Evolutionary conservation across 2,888 invertebrate species (phyloP), one percentile per base, ranked within the genome.

Genomic region (Pteria penguin): DNA sequence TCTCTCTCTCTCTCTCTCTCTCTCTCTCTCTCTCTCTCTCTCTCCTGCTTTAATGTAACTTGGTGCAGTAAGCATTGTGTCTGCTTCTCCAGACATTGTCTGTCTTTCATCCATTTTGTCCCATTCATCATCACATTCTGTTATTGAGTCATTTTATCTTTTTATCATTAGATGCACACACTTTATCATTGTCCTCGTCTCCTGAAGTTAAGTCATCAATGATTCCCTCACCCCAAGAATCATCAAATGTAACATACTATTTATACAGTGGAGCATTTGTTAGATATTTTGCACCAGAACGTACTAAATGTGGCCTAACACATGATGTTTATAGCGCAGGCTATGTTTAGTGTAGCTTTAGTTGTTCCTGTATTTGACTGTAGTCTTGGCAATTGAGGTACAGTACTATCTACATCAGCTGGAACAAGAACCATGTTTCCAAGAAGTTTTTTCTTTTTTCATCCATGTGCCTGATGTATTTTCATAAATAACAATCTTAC

Each of bases 361-460:
- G 82, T 83, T 2, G 80, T 75, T 3, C 61, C 72, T 18, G 71
- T 76, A 22, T 80, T 61, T 57, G 55, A 29, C 29, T 54, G 27
- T 11, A 72, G 57, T 11, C 80, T 32, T 60, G 79, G 80, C 18
- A 81, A 62, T 11, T 54, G 55, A n/a, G 55, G 60, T 3, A 82
- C 71, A 68, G 82, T 79, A 24, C 69, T 77, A 2, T 57, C 52
- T n/a, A 79, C 69, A 75, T 82, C 74, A 54, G 75, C 60, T 33
- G 82, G 78, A 27, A 78, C 78, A 55, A 76, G 58, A n/a, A 80
- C 82, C 66, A 82, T 73, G 63, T 80, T 80, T 57, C 80, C 82
- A 54, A 57, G 55, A 3, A 79, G 57, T n/a, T 57, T 27, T 4
- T 61, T 61, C 31, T 79, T 74, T 33, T 67, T 63, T 54, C 82